A percentile compares a stretch with the other conserved stretches of the same genome.
Evolutionary conservation across 2,797 vertebrate species (phyloP).

Genomic region (Ibycter americanus): DNA sequence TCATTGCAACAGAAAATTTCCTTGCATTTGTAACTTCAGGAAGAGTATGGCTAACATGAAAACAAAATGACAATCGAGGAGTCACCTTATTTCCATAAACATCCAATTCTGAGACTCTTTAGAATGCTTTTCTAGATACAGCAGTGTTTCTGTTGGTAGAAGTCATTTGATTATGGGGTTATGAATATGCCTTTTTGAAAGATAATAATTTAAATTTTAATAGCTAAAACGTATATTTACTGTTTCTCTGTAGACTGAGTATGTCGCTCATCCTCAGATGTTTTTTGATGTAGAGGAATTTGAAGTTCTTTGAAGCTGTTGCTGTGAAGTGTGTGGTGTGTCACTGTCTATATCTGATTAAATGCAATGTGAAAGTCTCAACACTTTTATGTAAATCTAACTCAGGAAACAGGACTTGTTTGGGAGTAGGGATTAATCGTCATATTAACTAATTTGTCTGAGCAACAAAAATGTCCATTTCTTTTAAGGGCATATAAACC

Average conservation of each 20-base stretch:
- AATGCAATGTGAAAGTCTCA: background rate
- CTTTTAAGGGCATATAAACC: conserved; percentile 4
- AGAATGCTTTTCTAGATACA: conserved; percentile 12
- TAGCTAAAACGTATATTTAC: conserved; percentile 47
- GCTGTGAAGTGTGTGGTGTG: conserved; percentile 38
- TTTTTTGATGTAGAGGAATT: conserved; percentile 58
- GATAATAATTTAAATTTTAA: conserved; percentile 58
- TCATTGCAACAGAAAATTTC: background rate
- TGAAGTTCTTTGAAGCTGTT: conserved; percentile 62
- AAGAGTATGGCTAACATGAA: background rate
- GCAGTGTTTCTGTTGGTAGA: conserved; percentile 38
- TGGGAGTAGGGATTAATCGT: background rate
- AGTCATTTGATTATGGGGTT: conserved; percentile 41
- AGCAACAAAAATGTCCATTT: background rate
- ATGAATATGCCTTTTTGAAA: conserved; percentile 38
- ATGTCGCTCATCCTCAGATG: conserved; percentile 12
- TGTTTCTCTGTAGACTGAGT: conserved; percentile 38
- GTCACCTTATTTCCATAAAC: conserved; percentile 57
- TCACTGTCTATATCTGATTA: conserved; percentile 50
- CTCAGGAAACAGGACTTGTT: background rate
- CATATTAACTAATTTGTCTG: conserved; percentile 25
- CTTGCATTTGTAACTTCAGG: conserved; percentile 47
- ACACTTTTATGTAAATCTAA: background rate
- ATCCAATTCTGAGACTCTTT: conserved; percentile 32
- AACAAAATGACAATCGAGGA: conserved; percentile 45